Evolutionary conservation across 2,113 vertebrate genomes (phyloP).

Genomic region (Tretioscincus oriximinensis): DNA sequence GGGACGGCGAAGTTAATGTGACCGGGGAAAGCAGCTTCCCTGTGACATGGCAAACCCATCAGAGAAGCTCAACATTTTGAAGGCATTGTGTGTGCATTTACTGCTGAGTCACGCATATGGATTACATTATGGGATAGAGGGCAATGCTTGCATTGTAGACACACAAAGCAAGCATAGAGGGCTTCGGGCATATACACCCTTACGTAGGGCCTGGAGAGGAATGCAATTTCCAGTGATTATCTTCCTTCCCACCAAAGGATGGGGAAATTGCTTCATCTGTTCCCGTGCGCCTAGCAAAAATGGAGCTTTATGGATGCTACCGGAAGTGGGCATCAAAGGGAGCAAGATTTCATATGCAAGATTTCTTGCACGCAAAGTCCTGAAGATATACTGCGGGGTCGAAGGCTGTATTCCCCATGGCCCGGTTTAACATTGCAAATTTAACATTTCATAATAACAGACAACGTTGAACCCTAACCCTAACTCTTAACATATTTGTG

Average conservation of each 20-base stretch:
- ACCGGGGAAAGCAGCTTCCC: background rate
- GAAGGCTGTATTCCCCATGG: too few relatives aligned
- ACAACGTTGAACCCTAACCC: too few relatives aligned
- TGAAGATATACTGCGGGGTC: background rate
- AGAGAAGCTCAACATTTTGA: background rate
- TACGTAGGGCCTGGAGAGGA: background rate
- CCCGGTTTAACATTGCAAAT: too few relatives aligned
- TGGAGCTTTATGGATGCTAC: background rate
- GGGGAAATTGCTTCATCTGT: too few relatives aligned
- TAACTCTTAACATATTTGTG: too few relatives aligned
- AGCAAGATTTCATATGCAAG: background rate
- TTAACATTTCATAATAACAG: too few relatives aligned
- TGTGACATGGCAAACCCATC: background rate
- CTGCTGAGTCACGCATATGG: constrained; percentile 28
- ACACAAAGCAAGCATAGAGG: constrained; percentile 14
- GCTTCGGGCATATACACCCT: background rate
- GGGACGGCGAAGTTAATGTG: background rate
- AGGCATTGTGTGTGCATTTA: constrained; percentile 2
- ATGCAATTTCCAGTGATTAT: background rate
- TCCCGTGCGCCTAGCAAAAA: background rate
- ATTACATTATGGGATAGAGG: constrained; percentile 22
- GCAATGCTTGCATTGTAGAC: constrained; percentile 18
- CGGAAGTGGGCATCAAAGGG: background rate
- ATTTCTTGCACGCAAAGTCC: background rate
- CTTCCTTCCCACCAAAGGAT: background rate